These are phyloP conservation scores for Falco punctatus DNA, from an alignment of 2,113 vertebrate species.

Conservation along the genomic window DNA sequence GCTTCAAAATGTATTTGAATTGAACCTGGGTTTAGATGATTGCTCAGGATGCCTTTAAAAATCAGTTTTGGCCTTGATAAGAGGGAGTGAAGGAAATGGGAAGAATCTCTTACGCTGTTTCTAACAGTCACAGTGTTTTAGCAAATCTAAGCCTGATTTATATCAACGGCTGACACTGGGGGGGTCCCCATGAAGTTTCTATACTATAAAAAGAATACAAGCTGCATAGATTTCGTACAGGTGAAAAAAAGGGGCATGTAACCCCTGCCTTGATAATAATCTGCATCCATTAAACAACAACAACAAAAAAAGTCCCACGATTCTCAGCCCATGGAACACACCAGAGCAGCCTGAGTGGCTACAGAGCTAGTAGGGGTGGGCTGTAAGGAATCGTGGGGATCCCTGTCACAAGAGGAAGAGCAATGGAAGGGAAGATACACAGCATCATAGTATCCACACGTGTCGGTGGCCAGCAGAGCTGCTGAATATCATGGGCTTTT, in stretches of 20 bases:
- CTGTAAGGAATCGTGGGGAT: not conserved
- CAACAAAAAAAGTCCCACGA: not conserved
- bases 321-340: not conserved
- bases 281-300: not conserved
- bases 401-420: not conserved
- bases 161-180: not conserved
- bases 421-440: not conserved
- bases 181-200: not conserved
- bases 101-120: not conserved
- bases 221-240: not conserved
- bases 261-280: not conserved
- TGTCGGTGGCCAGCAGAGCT: not conserved
- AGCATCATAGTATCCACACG: rapidly evolving
- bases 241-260: not conserved
- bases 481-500: not conserved
- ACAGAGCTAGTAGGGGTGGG: not conserved
- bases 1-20: not conserved
- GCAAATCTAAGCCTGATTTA: not conserved
- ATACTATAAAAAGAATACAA: not conserved
- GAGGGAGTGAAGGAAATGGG: not conserved
- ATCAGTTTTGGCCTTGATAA: not conserved
- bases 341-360: not conserved
- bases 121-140: not conserved
- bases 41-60: not conserved
- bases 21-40: not conserved